Conservation (phyloP, 2,888 invertebrate genomes). For the Chydorus sphaericus region DNA sequence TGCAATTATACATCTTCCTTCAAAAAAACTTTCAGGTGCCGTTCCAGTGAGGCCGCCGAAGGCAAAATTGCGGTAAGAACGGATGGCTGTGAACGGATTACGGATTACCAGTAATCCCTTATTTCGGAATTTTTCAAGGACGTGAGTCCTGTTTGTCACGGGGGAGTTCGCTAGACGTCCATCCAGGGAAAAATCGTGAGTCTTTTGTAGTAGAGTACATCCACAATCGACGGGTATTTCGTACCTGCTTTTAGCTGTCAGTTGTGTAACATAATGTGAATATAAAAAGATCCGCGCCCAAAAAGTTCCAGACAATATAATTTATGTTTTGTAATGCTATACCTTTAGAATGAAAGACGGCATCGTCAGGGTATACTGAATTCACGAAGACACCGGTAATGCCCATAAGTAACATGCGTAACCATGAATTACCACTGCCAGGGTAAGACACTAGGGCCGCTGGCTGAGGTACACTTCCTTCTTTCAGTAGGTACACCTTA, state of each 20-base stretch:
- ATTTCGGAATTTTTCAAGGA: conserved; percentile 16
- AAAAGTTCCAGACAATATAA: background rate
- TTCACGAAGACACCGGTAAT: background rate
- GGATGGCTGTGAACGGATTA: conserved; percentile 20
- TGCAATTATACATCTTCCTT: conserved; percentile 16
- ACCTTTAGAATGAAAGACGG: background rate
- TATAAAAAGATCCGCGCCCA: background rate
- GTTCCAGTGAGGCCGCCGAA: conserved; percentile 19
- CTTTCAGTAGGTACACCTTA: background rate
- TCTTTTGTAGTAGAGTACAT: conserved; percentile 26
- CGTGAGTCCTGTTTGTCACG: conserved; percentile 11
- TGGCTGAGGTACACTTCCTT: background rate
- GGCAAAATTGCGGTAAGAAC: conserved; percentile 20
- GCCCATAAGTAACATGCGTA: conserved; percentile 46
- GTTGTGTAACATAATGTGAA: background rate
- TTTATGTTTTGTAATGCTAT: no score
- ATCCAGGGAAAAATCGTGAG: conserved; percentile 22
- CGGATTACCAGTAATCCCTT: conserved; percentile 19
- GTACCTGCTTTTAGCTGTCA: conserved; percentile 14
- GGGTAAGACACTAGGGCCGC: conserved; percentile 62
- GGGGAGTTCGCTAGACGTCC: conserved; percentile 7
- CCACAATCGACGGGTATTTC: conserved; percentile 24
- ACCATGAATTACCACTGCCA: conserved; percentile 74
- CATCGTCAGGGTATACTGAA: background rate
- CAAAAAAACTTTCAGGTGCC: conserved; percentile 18